Percentiles rank a stretch among this genome's conserved stretches.
Conservation (phyloP, 2,888 invertebrate species). For the Chloroclysta siterata region DNA sequence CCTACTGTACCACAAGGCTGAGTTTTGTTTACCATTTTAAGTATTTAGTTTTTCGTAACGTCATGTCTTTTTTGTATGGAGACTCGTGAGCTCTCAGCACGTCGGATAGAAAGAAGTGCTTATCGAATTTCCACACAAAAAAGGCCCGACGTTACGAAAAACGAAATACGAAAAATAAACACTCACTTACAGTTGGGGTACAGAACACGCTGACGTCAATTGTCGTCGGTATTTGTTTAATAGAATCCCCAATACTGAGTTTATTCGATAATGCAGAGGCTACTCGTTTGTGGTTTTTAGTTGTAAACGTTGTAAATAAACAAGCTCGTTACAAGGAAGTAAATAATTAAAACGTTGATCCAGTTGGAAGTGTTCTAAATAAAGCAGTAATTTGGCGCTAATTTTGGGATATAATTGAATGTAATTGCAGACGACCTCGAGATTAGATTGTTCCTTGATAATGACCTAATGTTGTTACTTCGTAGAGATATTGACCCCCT, state of each 20-base stretch:
- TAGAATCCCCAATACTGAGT: neutral
- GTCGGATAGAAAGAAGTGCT: too few relatives aligned
- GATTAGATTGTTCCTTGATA: conserved; percentile 26
- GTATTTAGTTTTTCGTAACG: too few relatives aligned
- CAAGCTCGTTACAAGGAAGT: conserved; percentile 39
- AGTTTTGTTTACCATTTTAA: too few relatives aligned
- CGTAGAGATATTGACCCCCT: conserved; percentile 13
- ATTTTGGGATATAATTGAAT: conserved; percentile 51
- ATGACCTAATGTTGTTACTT: conserved; percentile 28
- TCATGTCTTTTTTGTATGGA: too few relatives aligned
- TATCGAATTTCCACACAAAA: too few relatives aligned
- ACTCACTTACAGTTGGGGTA: too few relatives aligned
- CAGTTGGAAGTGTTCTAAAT: conserved; percentile 38
- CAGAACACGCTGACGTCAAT: too few relatives aligned
- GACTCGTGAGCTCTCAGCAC: too few relatives aligned
- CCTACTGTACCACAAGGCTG: too few relatives aligned
- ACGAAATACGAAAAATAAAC: too few relatives aligned
- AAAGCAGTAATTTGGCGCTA: conserved; percentile 43
- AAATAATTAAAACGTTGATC: conserved; percentile 51
- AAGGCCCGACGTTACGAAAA: too few relatives aligned
- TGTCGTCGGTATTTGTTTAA: neutral
- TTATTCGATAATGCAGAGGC: neutral
- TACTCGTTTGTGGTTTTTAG: conserved; percentile 8
- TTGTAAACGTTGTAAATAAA: conserved; percentile 23
- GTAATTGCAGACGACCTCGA: conserved; percentile 56